Percentiles rank a stretch among this genome's conserved stretches.
Conservation (phyloP, 2,113 vertebrate species). For the Protobothrops mucrosquamatus region DNA sequence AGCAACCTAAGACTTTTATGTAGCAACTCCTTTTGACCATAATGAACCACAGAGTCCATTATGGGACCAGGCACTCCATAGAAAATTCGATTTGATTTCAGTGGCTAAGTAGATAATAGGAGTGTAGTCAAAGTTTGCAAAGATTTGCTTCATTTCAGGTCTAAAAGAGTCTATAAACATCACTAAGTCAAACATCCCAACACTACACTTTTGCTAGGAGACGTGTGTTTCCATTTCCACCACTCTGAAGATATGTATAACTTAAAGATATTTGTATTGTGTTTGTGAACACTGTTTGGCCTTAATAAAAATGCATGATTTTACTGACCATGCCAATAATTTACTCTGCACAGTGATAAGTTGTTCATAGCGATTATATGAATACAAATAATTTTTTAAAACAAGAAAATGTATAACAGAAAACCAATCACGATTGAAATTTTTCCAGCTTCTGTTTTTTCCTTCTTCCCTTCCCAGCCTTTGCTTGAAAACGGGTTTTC, state of each 20-base stretch:
- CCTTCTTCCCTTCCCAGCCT: not conserved
- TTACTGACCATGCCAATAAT: not conserved
- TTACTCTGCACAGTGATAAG: not conserved
- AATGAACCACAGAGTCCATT: not conserved
- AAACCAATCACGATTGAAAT: not conserved
- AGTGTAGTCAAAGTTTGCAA: not conserved
- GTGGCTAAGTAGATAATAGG: not conserved
- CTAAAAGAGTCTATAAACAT: not conserved
- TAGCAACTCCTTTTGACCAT: not conserved
- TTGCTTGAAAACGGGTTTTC: not conserved
- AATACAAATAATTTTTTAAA: not conserved
- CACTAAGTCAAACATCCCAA: not conserved
- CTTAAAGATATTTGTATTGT: not conserved
- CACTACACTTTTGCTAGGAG: not conserved
- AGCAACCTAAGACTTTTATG: not conserved
- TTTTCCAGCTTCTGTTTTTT: not conserved
- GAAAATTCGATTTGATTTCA: not conserved
- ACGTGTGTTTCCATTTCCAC: not conserved
- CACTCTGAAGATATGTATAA: not conserved
- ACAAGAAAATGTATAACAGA: not conserved
- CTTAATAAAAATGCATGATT: not conserved
- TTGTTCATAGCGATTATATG: not conserved
- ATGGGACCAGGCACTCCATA: not conserved
- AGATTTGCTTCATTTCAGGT: not conserved
- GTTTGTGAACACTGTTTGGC: not conserved